Percentiles rank a stretch among this genome's conserved stretches.
These are phyloP conservation scores for Amphipyra tragopoginis DNA, from an alignment of 2,888 invertebrate genomes.

Conservation along the genomic window DNA sequence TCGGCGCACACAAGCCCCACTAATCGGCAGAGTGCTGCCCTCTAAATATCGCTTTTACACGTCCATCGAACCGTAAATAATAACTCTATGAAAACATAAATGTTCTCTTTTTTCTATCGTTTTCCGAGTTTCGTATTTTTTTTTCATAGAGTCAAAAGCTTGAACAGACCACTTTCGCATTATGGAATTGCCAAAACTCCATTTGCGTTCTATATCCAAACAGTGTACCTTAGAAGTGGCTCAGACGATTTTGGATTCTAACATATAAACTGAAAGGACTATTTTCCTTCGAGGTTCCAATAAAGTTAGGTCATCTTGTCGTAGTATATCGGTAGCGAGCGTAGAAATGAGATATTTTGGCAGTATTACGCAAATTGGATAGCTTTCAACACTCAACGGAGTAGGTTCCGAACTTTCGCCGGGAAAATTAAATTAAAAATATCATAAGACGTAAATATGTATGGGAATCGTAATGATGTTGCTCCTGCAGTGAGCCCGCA, in stretches of 20 bases:
- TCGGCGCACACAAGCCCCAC: conserved; percentile 74
- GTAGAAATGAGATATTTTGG: conserved; percentile 90
- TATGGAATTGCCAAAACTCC: conserved; percentile 90
- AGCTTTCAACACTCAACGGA: conserved; percentile 90
- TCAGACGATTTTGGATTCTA: conserved; percentile 60
- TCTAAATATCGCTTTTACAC: conserved; percentile 89
- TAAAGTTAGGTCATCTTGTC: conserved; percentile 66
- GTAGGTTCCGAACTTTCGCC: conserved; percentile 89
- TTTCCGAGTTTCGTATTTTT: conserved; percentile 86
- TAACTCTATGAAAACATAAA: conserved; percentile 89
- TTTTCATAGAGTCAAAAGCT: conserved; percentile 90
- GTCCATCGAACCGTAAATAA: conserved; percentile 88
- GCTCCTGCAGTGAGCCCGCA: conserved; percentile 70
- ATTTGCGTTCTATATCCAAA: conserved; percentile 73
- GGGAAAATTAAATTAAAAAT: conserved; percentile 90
- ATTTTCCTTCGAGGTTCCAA: conserved; percentile 51
- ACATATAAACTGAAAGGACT: conserved; percentile 33
- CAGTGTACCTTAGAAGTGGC: conserved; percentile 57
- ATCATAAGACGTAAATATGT: conserved; percentile 89
- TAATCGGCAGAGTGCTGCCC: conserved; percentile 88
- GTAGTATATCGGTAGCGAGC: conserved; percentile 77
- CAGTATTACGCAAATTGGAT: conserved; percentile 90
- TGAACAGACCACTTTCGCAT: conserved; percentile 90
- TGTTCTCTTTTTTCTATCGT: conserved; percentile 89
- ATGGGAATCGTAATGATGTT: conserved; percentile 85